A percentile compares a stretch with the other conserved stretches of the same genome.
These are phyloP conservation scores for Ciconia stormi DNA, from an alignment of 2,113 vertebrate genomes.

Conservation along the genomic window DNA sequence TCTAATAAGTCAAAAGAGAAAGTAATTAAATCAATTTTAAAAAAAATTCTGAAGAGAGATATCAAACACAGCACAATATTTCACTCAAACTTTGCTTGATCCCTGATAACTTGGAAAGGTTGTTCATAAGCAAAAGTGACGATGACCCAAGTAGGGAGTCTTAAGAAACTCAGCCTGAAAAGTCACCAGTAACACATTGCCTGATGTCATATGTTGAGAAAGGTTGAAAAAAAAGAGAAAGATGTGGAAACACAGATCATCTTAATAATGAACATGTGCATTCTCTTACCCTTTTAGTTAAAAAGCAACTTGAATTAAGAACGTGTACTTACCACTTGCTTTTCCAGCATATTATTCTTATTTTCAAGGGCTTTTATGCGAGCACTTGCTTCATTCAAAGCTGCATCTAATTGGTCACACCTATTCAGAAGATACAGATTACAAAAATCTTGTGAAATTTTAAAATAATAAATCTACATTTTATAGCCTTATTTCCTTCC, in stretches of 20 bases:
- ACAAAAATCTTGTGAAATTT: neutral
- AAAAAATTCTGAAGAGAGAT: neutral
- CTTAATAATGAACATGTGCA: neutral
- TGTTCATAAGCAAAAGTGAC: neutral
- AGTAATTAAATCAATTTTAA: neutral
- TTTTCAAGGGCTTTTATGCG: constrained; percentile 84
- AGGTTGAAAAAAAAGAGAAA: neutral
- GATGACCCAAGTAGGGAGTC: neutral
- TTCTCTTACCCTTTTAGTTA: neutral
- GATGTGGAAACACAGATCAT: neutral
- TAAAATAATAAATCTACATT: neutral
- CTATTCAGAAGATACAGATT: constrained; percentile 61
- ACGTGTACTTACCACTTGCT: constrained; percentile 81
- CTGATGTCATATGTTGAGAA: neutral
- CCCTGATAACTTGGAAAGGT: neutral
- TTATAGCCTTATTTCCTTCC: neutral
- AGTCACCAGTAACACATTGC: neutral
- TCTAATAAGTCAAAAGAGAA: neutral
- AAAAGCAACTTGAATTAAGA: neutral
- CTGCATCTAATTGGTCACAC: constrained; percentile 84
- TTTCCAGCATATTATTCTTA: constrained; percentile 84
- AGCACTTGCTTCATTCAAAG: constrained; percentile 81
- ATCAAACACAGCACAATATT: neutral
- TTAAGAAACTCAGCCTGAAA: neutral
- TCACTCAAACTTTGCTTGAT: neutral